phyloP scores from a whole-genome alignment of 2,797 vertebrate species.

The Crocodylus rhombifer region DNA sequence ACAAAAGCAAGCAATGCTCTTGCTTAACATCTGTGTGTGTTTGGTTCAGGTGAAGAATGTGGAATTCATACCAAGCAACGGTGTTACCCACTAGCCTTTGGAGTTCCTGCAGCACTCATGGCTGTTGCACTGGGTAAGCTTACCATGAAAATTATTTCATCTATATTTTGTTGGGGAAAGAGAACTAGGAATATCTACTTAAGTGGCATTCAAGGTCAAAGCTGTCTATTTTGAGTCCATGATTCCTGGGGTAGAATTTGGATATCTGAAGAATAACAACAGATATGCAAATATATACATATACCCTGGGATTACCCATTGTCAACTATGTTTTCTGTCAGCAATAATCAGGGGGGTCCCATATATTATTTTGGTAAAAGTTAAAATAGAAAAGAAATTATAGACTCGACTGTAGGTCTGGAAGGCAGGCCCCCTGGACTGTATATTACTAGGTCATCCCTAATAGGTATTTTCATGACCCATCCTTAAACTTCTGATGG shows the following conservation, averaged over 20 bases:
- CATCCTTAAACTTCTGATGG: too few relatives aligned
- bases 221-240: neutral
- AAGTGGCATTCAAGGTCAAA: neutral
- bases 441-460: too few relatives aligned
- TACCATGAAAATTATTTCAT: neutral
- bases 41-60: slow-evolving; percentile 87
- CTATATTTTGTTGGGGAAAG: neutral
- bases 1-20: neutral
- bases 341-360: too few relatives aligned
- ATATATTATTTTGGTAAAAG: too few relatives aligned
- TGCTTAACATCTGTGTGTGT: neutral
- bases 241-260: neutral
- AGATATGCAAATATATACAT: neutral
- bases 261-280: neutral
- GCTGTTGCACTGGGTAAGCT: slow-evolving; percentile 89
- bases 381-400: too few relatives aligned
- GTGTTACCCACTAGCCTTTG: slow-evolving; percentile 95
- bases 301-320: too few relatives aligned
- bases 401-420: too few relatives aligned
- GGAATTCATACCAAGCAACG: slow-evolving; percentile 87
- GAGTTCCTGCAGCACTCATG: slow-evolving; percentile 94
- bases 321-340: too few relatives aligned
- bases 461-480: too few relatives aligned
- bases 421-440: too few relatives aligned
- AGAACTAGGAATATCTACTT: neutral